Conservation (phyloP, 92 coral and sea anemone genomes). For the Siderastrea siderea region DNA sequence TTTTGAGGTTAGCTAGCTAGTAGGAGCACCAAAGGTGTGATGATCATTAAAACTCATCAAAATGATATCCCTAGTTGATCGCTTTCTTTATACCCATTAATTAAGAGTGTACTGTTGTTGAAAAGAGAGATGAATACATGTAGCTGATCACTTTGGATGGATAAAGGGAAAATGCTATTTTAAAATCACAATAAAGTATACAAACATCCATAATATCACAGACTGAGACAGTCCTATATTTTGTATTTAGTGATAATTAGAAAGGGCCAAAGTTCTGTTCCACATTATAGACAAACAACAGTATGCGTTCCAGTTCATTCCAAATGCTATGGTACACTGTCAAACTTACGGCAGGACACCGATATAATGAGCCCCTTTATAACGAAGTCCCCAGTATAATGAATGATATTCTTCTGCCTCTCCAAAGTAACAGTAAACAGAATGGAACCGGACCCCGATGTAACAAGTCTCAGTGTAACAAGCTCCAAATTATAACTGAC, state of each 20-base stretch:
- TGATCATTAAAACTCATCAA: background rate
- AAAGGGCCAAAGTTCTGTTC: background rate
- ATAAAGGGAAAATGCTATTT: too few relatives aligned
- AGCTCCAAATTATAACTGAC: too few relatives aligned
- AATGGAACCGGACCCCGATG: too few relatives aligned
- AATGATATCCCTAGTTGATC: background rate
- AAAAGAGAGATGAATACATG: background rate
- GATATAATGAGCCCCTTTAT: too few relatives aligned
- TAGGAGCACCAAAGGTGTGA: background rate
- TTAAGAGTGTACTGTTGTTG: background rate
- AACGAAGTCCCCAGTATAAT: too few relatives aligned
- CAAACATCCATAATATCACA: slow-evolving; percentile 1
- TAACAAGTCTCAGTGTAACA: too few relatives aligned
- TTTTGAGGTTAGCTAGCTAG: background rate
- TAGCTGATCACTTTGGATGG: background rate
- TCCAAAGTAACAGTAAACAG: too few relatives aligned
- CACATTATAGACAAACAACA: background rate
- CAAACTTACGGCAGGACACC: too few relatives aligned
- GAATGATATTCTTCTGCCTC: too few relatives aligned
- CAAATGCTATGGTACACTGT: too few relatives aligned
- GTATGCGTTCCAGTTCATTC: background rate
- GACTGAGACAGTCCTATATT: background rate
- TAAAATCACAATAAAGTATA: background rate
- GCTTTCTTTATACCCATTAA: too few relatives aligned
- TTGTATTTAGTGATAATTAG: background rate